Percentiles rank a stretch among this genome's conserved stretches.
phyloP scores from a whole-genome alignment of 2,888 invertebrate species.

The Incurvaria masculella region DNA sequence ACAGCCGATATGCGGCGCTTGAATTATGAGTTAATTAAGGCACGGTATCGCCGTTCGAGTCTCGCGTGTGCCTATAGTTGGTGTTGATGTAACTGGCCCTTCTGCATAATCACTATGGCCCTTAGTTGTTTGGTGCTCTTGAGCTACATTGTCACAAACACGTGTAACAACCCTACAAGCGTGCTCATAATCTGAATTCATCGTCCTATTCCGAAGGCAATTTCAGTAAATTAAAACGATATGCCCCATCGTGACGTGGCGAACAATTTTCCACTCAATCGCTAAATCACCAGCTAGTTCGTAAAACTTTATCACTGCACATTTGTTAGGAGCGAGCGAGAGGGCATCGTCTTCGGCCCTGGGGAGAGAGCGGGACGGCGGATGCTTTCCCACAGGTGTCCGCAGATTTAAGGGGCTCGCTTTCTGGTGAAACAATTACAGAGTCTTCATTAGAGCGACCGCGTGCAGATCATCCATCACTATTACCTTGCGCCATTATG shows the following conservation, averaged over 20 bases:
- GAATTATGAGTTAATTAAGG: slow-evolving; percentile 3
- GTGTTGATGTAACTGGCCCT: background rate
- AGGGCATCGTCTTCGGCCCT: background rate
- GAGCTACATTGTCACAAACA: too few relatives aligned
- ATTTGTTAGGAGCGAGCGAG: background rate
- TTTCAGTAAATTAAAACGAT: too few relatives aligned
- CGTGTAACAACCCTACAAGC: too few relatives aligned
- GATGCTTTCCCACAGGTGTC: background rate
- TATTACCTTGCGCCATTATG: background rate
- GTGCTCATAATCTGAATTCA: too few relatives aligned
- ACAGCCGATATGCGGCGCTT: background rate
- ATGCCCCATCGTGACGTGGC: background rate
- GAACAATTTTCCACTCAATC: background rate
- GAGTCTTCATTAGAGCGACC: background rate
- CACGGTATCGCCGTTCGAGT: background rate
- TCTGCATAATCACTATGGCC: background rate
- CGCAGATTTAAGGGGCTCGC: background rate
- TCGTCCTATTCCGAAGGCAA: too few relatives aligned
- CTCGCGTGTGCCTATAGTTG: background rate
- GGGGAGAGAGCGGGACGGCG: background rate
- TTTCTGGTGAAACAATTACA: background rate
- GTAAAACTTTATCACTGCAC: background rate
- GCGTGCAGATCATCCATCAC: background rate
- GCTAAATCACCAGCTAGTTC: background rate
- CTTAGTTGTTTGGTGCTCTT: too few relatives aligned